A percentile compares a stretch with the other conserved stretches of the same genome.
Evolutionary conservation across 1,140 invertebrate species (phyloP).

Genomic region (Macrosteles quadrilineatus): DNA sequence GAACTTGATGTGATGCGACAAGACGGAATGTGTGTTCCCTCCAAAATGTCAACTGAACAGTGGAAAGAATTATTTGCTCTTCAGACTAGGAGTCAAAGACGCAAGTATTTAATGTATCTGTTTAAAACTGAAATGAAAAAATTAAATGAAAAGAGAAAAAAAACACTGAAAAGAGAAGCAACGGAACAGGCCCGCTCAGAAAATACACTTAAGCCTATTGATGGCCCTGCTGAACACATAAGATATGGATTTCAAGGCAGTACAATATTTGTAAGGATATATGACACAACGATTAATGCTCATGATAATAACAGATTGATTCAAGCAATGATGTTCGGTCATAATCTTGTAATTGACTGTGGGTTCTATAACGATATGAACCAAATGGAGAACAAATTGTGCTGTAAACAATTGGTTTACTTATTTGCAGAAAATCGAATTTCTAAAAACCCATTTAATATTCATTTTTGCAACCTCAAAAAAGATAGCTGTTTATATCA

Average conservation of each 20-base stretch:
- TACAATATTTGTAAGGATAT: constrained; percentile 56
- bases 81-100: constrained; percentile 33
- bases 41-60: constrained; percentile 31
- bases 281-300: constrained; percentile 64
- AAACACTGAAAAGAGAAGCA: constrained; percentile 36
- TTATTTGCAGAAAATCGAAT: constrained; percentile 69
- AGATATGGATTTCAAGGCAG: constrained; percentile 40
- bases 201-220: too few species aligned
- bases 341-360: constrained; percentile 78
- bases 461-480: constrained; percentile 73
- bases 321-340: constrained; percentile 67
- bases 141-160: constrained; percentile 36
- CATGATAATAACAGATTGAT: constrained; percentile 64
- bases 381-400: constrained; percentile 63
- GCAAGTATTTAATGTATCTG: constrained; percentile 39
- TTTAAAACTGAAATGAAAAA: constrained; percentile 41
- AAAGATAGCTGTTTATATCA: constrained; percentile 55
- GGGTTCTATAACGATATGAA: constrained; percentile 78
- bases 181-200: constrained; percentile 14
- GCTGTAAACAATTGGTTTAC: constrained; percentile 71
- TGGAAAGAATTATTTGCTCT: constrained; percentile 40
- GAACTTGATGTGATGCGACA: constrained; percentile 41
- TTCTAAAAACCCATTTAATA: constrained; percentile 71
- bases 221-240: constrained; percentile 34
- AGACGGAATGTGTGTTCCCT: constrained; percentile 39